These are phyloP conservation scores for Myoxocephalus aenaeus DNA, from an alignment of 2,797 vertebrate species.

Conservation along the genomic window DNA sequence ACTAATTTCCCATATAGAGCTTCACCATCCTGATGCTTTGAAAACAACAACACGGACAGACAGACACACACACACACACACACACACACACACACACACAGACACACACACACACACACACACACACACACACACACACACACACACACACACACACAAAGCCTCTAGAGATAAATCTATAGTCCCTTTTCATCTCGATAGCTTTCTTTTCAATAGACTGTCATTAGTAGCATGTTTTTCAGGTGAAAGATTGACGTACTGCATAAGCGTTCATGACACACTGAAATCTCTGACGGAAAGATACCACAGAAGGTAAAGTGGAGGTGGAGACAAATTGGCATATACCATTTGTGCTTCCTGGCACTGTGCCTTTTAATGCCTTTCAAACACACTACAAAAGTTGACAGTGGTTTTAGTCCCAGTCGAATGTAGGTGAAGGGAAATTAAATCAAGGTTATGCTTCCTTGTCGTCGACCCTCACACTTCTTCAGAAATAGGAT, in stretches of 20 bases:
- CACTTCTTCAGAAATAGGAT: conserved; percentile 47
- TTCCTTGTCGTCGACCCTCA: conserved; percentile 60
- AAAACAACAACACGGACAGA: too few species aligned
- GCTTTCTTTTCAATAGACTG: conserved; percentile 33
- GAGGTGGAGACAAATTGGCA: conserved; percentile 47
- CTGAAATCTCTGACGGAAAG: conserved; percentile 33
- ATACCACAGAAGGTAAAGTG: conserved; percentile 32
- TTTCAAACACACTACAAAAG: conserved; percentile 47
- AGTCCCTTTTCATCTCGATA: conserved; percentile 28
- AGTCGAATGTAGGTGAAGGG: conserved; percentile 61
- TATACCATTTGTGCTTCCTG: conserved; percentile 36
- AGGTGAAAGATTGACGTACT: conserved; percentile 34
- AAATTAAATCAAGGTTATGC: conserved; percentile 61
- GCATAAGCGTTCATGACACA: conserved; percentile 28
- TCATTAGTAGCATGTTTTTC: conserved; percentile 26
- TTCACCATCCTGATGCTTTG: conserved; percentile 19
- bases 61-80: too few species aligned
- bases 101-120: too few species aligned
- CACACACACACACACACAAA: not conserved
- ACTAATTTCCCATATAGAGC: conserved; percentile 12
- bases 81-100: too few species aligned
- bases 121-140: too few species aligned
- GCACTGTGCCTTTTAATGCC: conserved; percentile 45
- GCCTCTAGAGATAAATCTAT: conserved; percentile 37
- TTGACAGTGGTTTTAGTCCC: conserved; percentile 68